Evolutionary conservation across 1,140 invertebrate genomes (phyloP).

Genomic region (Magallana angulata): DNA sequence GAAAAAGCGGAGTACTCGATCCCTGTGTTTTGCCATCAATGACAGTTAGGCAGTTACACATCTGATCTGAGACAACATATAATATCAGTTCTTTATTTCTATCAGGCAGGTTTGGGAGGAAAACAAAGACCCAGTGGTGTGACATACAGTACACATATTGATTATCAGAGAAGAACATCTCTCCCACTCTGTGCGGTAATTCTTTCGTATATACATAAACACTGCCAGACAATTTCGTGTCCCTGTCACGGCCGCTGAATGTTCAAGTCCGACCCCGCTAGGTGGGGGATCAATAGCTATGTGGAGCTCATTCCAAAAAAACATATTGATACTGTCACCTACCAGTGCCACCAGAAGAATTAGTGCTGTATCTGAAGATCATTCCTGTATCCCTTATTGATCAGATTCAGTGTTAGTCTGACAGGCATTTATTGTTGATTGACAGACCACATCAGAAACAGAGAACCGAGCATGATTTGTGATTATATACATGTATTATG

Average conservation of each 20-base stretch:
- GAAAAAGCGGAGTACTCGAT: no score
- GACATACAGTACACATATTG: constrained; percentile 13
- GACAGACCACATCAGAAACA: neutral
- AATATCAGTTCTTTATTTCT: no score
- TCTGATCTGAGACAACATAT: no score
- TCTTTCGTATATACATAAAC: neutral
- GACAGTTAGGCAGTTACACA: no score
- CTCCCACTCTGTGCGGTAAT: neutral
- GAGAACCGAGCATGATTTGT: neutral
- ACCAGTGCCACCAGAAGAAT: neutral
- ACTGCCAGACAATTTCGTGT: constrained; percentile 3
- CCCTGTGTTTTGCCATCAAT: no score
- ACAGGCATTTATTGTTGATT: neutral
- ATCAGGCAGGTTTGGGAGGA: no score
- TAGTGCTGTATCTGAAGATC: neutral
- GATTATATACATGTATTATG: no score
- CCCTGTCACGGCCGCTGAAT: neutral
- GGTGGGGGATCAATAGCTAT: neutral
- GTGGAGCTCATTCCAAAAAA: constrained; percentile 5
- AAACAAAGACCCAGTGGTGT: neutral
- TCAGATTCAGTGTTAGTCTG: neutral
- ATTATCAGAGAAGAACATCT: neutral
- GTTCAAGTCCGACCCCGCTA: neutral
- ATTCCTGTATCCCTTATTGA: neutral
- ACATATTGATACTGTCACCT: neutral